A percentile compares a stretch with the other conserved stretches of the same genome.
These are phyloP conservation scores for Pelochelys cantorii DNA, from an alignment of 2,797 vertebrate species.

Conservation along the genomic window DNA sequence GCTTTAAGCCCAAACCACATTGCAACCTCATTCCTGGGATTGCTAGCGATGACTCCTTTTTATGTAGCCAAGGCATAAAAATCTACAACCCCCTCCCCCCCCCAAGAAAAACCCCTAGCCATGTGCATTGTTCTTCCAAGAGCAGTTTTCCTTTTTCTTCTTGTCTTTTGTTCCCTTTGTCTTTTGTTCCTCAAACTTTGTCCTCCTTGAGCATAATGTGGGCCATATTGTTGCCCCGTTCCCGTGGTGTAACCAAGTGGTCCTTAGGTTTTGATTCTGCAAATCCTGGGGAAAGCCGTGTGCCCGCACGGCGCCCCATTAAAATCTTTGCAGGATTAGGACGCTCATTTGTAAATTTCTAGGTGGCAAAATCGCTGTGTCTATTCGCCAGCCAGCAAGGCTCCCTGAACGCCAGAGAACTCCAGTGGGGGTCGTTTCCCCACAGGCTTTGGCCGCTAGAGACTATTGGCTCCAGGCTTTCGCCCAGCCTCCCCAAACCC, in stretches of 20 bases:
- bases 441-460: background rate
- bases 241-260: background rate
- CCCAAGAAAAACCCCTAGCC: background rate
- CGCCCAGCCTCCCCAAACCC: background rate
- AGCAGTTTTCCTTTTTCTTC: background rate
- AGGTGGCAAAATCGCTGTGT: background rate
- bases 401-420: background rate
- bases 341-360: background rate
- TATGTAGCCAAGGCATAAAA: background rate
- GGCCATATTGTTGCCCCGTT: background rate
- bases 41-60: constrained; percentile 37
- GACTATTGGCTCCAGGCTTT: background rate
- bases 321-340: background rate
- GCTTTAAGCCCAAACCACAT: background rate
- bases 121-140: background rate
- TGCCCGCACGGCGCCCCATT: too few species aligned
- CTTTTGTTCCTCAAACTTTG: background rate
- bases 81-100: background rate
- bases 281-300: background rate
- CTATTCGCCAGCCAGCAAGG: too few species aligned
- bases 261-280: background rate
- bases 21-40: constrained; percentile 4
- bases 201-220: background rate
- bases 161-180: background rate
- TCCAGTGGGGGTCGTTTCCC: background rate